These are phyloP conservation scores for Lepidurus apus DNA, from an alignment of 1,140 invertebrate genomes.

Conservation along the genomic window DNA sequence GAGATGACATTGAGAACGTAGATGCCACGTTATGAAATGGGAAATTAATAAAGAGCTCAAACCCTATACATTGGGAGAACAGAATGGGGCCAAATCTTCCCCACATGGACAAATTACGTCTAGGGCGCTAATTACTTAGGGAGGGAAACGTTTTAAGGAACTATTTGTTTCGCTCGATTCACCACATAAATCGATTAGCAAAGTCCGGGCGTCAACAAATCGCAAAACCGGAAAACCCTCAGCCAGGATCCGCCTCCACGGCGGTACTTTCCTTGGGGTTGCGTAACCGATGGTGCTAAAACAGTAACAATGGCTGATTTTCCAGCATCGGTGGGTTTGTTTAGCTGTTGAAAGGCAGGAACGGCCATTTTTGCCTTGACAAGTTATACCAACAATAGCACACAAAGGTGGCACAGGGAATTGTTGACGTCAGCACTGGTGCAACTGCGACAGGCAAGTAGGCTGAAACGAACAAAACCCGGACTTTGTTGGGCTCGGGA, in stretches of 20 bases:
- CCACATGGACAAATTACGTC: too few species aligned
- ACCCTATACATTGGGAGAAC: neutral
- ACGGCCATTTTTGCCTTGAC: neutral
- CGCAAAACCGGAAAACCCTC: neutral
- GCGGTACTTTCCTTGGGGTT: neutral
- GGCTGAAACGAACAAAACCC: neutral
- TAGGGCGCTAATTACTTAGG: too few species aligned
- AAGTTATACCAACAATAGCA: neutral
- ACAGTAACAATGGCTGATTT: neutral
- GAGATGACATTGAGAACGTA: too few species aligned
- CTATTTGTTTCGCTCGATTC: neutral
- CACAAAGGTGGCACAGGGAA: neutral
- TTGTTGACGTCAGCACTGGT: constrained; percentile 8
- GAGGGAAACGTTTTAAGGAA: neutral
- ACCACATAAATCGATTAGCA: neutral
- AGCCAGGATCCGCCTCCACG: neutral
- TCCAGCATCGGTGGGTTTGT: neutral
- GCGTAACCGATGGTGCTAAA: neutral
- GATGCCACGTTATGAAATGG: neutral
- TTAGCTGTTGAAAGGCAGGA: neutral
- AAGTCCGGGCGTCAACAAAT: neutral
- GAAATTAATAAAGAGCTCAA: neutral
- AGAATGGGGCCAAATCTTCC: neutral
- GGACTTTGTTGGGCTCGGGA: neutral
- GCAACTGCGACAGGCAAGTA: constrained; percentile 5